Percentiles rank a stretch among this genome's conserved stretches.
phyloP scores from a whole-genome alignment of 1,140 invertebrate species.

The Bombus vancouverensis region DNA sequence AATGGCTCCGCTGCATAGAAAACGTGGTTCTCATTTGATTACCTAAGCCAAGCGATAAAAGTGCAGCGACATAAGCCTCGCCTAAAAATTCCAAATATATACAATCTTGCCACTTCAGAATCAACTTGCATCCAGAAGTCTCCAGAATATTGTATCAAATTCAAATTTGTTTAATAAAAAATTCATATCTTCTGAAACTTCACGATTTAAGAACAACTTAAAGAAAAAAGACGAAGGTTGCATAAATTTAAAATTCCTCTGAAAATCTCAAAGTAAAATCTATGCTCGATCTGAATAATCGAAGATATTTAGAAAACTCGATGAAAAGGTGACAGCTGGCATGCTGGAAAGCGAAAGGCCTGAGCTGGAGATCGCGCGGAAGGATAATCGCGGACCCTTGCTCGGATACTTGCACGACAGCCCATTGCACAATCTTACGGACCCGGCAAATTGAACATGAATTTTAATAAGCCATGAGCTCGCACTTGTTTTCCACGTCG shows the following conservation, averaged over 20 bases:
- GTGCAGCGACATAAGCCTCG: neutral
- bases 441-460: slow-evolving; percentile 58
- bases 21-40: slow-evolving; percentile 9
- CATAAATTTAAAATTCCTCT: neutral
- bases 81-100: neutral
- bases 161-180: neutral
- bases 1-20: slow-evolving; percentile 9
- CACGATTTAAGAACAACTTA: neutral
- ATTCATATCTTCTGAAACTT: neutral
- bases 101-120: neutral
- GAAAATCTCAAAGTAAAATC: neutral
- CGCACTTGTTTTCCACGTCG: slow-evolving; percentile 27
- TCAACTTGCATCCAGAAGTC: neutral
- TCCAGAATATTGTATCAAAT: neutral
- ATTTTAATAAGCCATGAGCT: slow-evolving; percentile 54
- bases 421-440: slow-evolving; percentile 52
- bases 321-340: neutral
- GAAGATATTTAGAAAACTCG: neutral
- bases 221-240: neutral
- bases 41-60: neutral
- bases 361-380: slow-evolving; percentile 53
- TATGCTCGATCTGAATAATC: too few species aligned
- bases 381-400: slow-evolving; percentile 51
- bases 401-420: slow-evolving; percentile 44
- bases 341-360: slow-evolving; percentile 61